Conservation (phyloP, 2,888 invertebrate species). For the Coelogynopora nodosa region DNA sequence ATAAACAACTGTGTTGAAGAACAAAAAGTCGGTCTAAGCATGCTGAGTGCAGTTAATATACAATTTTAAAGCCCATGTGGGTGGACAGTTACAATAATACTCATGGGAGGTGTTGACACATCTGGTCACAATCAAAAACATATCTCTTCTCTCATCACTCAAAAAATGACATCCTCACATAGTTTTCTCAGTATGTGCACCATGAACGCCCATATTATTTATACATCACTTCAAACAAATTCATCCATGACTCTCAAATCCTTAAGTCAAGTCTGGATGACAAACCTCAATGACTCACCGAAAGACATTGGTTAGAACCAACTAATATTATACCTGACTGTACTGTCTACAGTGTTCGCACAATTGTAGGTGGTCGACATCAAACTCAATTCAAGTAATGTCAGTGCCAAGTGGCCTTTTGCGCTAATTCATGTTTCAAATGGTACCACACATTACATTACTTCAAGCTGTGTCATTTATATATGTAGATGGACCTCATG, state of each 20-base stretch:
- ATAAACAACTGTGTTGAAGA: not conserved
- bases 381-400: conserved; percentile 5
- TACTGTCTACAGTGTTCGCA: no score
- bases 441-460: not conserved
- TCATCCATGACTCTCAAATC: not conserved
- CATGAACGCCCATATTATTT: conserved; percentile 4
- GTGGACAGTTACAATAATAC: not conserved
- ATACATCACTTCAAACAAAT: not conserved
- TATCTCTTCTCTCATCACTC: conserved; percentile 9
- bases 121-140: conserved; percentile 25
- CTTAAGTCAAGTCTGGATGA: not conserved
- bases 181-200: conserved; percentile 3
- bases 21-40: no score
- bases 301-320: conserved; percentile 15
- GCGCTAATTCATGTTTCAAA: conserved; percentile 26
- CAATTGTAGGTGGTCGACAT: no score
- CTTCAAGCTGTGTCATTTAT: conserved; percentile 22
- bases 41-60: not conserved
- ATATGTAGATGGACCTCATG: not conserved
- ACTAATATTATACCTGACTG: conserved; percentile 11
- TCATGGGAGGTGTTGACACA: not conserved
- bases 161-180: conserved; percentile 10
- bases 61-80: not conserved
- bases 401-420: not conserved
- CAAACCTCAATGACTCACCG: not conserved